Percentiles rank a stretch among this genome's conserved stretches.
These are phyloP conservation scores for Baccha elongata DNA, from an alignment of 2,888 invertebrate genomes.

Conservation along the genomic window DNA sequence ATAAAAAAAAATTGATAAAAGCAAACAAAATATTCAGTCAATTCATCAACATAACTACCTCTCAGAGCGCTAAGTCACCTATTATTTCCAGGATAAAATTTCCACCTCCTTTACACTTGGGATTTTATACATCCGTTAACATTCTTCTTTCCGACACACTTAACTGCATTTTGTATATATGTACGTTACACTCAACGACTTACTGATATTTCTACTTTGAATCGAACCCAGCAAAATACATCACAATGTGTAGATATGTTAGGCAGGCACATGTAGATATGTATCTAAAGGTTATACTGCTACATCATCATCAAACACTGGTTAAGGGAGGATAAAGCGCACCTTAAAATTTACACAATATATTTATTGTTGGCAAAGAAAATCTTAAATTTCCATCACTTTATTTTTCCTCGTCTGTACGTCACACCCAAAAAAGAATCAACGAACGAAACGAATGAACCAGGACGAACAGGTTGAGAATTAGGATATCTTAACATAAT, in stretches of 20 bases:
- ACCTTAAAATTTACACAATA: conserved; percentile 69
- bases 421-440: no score
- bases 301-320: conserved; percentile 24
- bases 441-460: conserved; percentile 44
- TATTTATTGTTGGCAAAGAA: conserved; percentile 63
- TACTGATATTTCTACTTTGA: conserved; percentile 16
- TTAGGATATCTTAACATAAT: conserved; percentile 53
- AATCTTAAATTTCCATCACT: conserved; percentile 70
- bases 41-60: conserved; percentile 70
- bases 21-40: conserved; percentile 38
- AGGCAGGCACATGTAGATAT: background rate
- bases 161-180: conserved; percentile 53
- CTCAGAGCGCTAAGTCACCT: conserved; percentile 63
- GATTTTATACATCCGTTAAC: conserved; percentile 18
- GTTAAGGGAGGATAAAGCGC: conserved; percentile 33
- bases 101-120: conserved; percentile 26
- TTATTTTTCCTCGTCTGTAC: background rate
- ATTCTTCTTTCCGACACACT: conserved; percentile 52
- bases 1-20: background rate
- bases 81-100: conserved; percentile 61
- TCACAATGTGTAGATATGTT: background rate
- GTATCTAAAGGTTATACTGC: background rate
- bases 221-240: conserved; percentile 5
- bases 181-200: conserved; percentile 23
- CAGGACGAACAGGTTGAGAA: conserved; percentile 60